These are phyloP conservation scores for Rhingia rostrata DNA, from an alignment of 2,888 invertebrate genomes.

Conservation along the genomic window DNA sequence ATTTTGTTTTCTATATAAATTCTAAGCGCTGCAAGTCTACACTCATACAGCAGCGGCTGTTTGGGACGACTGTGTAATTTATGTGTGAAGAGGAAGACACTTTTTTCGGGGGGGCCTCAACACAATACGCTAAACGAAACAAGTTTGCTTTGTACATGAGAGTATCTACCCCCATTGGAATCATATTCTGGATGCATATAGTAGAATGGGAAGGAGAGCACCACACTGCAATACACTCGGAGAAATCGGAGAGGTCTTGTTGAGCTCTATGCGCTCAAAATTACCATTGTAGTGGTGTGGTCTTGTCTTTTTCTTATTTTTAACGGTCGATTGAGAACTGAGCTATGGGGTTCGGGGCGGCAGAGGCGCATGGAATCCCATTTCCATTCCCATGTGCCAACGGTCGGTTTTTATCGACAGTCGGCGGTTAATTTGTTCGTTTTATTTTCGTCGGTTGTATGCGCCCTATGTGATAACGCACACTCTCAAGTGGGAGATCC, in stretches of 20 bases:
- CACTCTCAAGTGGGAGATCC: not conserved
- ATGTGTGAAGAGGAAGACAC: slow-evolving; percentile 14
- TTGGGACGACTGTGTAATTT: slow-evolving; percentile 26
- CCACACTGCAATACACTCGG: not conserved
- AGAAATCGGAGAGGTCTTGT: slow-evolving; percentile 22
- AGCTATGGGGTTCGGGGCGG: not conserved
- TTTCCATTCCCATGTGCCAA: slow-evolving; percentile 61
- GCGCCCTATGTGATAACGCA: slow-evolving; percentile 54
- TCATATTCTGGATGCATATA: not conserved
- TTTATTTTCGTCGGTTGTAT: slow-evolving; percentile 6
- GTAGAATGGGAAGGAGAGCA: not conserved
- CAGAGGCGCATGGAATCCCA: slow-evolving; percentile 23
- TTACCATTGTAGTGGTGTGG: slow-evolving; percentile 34
- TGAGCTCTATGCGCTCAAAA: slow-evolving; percentile 71
- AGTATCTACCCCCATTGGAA: slow-evolving; percentile 19
- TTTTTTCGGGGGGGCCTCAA: slow-evolving; percentile 42
- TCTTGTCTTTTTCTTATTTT: slow-evolving; percentile 60
- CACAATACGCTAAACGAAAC: slow-evolving; percentile 24
- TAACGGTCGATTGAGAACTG: slow-evolving; percentile 58
- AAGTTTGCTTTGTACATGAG: slow-evolving; percentile 32
- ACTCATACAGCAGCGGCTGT: slow-evolving; percentile 59
- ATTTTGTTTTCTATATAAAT: slow-evolving; percentile 45
- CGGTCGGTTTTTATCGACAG: slow-evolving; percentile 68
- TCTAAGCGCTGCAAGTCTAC: slow-evolving; percentile 62
- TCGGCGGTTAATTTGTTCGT: slow-evolving; percentile 52